Base-by-base conservation (phyloP, 2,888 invertebrate species). In the Drosophila engyochracea region DNA sequence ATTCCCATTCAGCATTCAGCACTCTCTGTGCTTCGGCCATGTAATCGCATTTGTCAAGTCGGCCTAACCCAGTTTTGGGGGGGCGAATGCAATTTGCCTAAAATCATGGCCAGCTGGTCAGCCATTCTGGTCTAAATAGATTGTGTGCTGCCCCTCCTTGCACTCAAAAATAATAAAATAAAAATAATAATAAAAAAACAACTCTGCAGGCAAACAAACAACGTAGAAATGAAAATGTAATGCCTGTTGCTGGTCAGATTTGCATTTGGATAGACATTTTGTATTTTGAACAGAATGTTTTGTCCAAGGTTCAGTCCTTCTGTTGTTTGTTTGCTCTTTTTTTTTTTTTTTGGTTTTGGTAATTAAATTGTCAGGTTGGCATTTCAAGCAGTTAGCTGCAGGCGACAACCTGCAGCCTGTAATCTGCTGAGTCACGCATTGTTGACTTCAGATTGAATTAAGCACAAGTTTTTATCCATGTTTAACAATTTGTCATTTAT, bases 401-500 rank as follows among this genome's bases (percentile, higher is more conserved):
- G 25, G 25, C 47, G 47, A 52, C 60, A 62, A 65, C 30, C 47
- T 33, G 61, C 54, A 69, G 41, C 39, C 51, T 77, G 52, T 39
- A 76, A 41, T 28, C 57, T 58, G 71, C 61, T n/a, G 64, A 63
- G 79, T 66, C 70, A 81, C 62, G 84, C 82, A 86, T 74, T 81
- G 89, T 90, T 89, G 89, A 86, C 61, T 76, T 61, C 72, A 60
- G 69, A 90, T 85, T 75, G 70, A 85, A 90, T 90, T 83, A 55
- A 63, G 67, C 69, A 64, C 57, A 53, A 57, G 57, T 73, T 63
- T 37, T 57, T 58, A 52, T 57, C 41, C 73, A 69, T 69, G 59
- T 53, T 68, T 57, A 60, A 72, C 68, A 77, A 77, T 65, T 80
- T 66, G 51, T 52, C 65, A 39, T 28, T 41, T 60, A 41, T 59